These are phyloP conservation scores for Germaria angustata DNA, from an alignment of 2,888 invertebrate genomes.

Conservation along the genomic window DNA sequence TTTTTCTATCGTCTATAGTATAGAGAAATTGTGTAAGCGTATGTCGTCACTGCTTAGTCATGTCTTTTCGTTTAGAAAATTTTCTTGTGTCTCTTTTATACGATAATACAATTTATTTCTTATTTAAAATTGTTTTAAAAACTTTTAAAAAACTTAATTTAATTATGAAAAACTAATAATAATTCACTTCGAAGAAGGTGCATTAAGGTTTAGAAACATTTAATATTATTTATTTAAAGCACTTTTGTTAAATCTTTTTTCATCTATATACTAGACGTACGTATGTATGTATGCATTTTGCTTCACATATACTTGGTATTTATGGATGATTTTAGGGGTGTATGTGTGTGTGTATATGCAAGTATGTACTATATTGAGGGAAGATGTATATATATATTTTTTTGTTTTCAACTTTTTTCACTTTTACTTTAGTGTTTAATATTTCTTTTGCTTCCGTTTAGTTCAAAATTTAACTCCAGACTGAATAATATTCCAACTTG, in stretches of 20 bases:
- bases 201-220: constrained; percentile 70
- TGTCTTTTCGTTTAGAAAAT: constrained; percentile 68
- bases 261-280: constrained; percentile 4
- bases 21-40: constrained; percentile 77
- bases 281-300: neutral
- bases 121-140: constrained; percentile 55
- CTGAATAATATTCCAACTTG: constrained; percentile 75
- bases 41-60: constrained; percentile 79
- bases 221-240: constrained; percentile 53
- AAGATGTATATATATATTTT: constrained; percentile 46
- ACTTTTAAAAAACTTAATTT: constrained; percentile 10
- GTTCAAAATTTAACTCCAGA: constrained; percentile 79
- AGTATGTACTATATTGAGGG: constrained; percentile 44
- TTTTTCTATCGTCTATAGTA: constrained; percentile 70
- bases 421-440: constrained; percentile 59
- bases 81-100: constrained; percentile 51
- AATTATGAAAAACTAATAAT: constrained; percentile 24
- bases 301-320: neutral
- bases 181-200: constrained; percentile 69
- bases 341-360: constrained; percentile 48
- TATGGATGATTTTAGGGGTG: constrained; percentile 32
- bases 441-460: constrained; percentile 77
- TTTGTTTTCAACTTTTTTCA: constrained; percentile 55
- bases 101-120: constrained; percentile 21
- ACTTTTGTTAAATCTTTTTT: constrained; percentile 58